Base-by-base conservation (phyloP, 2,888 invertebrate genomes). In the Apamea crenata region DNA sequence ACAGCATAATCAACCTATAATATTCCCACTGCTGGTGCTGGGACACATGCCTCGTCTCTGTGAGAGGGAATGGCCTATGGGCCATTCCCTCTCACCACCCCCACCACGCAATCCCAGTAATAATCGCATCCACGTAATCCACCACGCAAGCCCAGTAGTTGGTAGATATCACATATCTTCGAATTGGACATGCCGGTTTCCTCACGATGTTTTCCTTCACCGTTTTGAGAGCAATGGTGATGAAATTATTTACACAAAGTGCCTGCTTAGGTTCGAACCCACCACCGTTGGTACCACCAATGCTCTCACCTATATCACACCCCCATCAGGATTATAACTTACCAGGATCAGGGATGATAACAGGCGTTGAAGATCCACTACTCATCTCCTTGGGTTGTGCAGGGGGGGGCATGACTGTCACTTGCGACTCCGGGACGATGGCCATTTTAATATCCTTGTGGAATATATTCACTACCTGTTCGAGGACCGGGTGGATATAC, bases 391-490 rank as follows among this genome's bases (percentile, higher is more conserved):
- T 87, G 5, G 72, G 0, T 61, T 59, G 68, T 75, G 70, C 63
- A 6, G 84, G 78, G 0, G 47, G 72, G 0, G 47, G 72, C 32
- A 53, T 65, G 5, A 75, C 66, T 4, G 68, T 25, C n/a, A 67
- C 18, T 32, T 61, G 79, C 3, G 81, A 44, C 40, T 77, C 71
- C 10, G 84, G 53, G 14, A 82, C 56, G 7, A 86, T 81, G 3
- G 80, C 14, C 69, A 7, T 2, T 40, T 21, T 71, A 40, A n/a
- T 7, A 21, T 93, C 88, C 14, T 92, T 93, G 66, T 94, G 92
- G 50, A 95, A 92, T 82, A 95, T 90, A 18, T 94, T 90, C n/a
- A 95, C 93, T 36, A 96, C 94, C 59, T 96, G 94, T n/a, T 93
- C 92, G 25, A 96, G 77, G 0, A 94, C 93, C 0, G 95, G 94